Percentiles rank a stretch among this genome's conserved stretches.
These are phyloP conservation scores for Strix uralensis DNA, from an alignment of 2,113 vertebrate species.

Conservation along the genomic window DNA sequence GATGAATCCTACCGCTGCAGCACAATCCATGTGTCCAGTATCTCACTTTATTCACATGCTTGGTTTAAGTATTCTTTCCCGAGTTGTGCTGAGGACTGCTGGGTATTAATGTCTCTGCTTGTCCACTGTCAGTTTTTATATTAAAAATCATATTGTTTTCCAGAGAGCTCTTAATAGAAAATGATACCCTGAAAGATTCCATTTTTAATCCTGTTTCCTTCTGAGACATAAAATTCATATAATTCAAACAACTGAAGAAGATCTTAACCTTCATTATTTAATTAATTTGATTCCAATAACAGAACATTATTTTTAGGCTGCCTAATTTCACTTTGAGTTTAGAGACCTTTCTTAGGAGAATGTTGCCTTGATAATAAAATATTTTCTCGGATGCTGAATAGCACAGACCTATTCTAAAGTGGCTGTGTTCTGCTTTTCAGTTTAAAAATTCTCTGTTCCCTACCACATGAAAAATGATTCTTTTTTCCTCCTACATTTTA, in stretches of 20 bases:
- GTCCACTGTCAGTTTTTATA: background rate
- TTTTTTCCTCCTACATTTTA: background rate
- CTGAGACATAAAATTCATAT: background rate
- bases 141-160: background rate
- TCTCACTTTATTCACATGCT: background rate
- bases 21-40: background rate
- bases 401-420: background rate
- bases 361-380: background rate
- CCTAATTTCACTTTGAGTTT: background rate
- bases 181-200: background rate
- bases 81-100: background rate
- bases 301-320: background rate
- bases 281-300: background rate
- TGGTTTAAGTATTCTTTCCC: background rate
- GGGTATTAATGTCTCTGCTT: background rate
- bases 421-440: background rate
- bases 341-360: background rate
- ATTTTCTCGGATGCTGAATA: background rate
- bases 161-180: background rate
- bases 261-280: background rate
- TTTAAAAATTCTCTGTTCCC: conserved; percentile 2
- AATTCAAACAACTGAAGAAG: background rate
- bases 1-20: background rate
- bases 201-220: background rate
- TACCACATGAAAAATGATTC: background rate